phyloP scores from a whole-genome alignment of 2,888 invertebrate species.

The Apodemia duryi region DNA sequence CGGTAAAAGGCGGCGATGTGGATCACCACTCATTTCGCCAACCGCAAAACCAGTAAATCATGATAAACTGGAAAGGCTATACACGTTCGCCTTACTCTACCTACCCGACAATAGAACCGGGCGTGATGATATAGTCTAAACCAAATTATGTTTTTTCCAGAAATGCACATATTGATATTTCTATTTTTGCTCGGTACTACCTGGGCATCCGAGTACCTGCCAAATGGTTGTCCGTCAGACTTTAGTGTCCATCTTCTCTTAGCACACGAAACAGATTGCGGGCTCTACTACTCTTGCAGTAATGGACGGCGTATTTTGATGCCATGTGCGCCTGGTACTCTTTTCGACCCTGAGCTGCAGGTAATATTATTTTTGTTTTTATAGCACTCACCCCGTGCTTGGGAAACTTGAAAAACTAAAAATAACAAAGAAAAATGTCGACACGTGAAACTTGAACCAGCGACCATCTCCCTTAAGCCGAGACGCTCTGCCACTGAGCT shows the following conservation, averaged over 20 bases:
- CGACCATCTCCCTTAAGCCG: background rate
- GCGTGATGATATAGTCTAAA: too few species aligned
- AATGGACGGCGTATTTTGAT: conserved; percentile 28
- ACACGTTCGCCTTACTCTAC: too few species aligned
- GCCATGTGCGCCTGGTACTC: conserved; percentile 41
- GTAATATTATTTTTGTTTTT: conserved; percentile 31
- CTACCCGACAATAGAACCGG: too few species aligned
- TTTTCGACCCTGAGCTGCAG: conserved; percentile 43
- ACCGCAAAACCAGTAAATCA: too few species aligned
- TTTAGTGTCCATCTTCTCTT: conserved; percentile 38
- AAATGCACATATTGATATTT: conserved; percentile 37
- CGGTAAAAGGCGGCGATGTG: too few species aligned
- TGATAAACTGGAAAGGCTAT: too few species aligned
- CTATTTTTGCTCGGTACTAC: conserved; percentile 38
- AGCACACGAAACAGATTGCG: conserved; percentile 35
- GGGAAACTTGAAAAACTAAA: too few species aligned
- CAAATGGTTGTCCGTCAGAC: conserved; percentile 44
- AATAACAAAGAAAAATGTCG: too few species aligned
- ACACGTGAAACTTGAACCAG: background rate
- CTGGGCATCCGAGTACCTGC: conserved; percentile 45
- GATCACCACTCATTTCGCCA: too few species aligned
- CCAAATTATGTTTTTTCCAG: conserved; percentile 28
- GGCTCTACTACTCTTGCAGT: conserved; percentile 29
- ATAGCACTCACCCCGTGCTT: too few species aligned
- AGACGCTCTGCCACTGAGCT: too few species aligned